Evolutionary conservation across 1,140 invertebrate genomes (phyloP).

Genomic region (Pachypsylla venusta): DNA sequence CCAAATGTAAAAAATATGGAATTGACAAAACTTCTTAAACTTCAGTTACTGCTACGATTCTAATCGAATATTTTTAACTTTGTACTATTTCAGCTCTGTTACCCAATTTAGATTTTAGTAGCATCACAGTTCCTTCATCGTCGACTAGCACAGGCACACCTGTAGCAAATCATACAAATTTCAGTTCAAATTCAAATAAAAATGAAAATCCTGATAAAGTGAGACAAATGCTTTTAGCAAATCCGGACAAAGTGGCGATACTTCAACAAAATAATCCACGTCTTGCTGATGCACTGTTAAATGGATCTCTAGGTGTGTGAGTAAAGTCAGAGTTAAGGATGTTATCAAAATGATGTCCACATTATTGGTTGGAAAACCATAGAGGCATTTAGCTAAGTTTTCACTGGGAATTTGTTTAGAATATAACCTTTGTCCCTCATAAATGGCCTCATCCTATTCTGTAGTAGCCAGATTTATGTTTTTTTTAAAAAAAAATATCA

Average conservation of each 20-base stretch:
- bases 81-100: constrained; percentile 24
- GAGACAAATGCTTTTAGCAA: constrained; percentile 75
- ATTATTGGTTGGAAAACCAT: too few relatives aligned
- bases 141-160: constrained; percentile 27
- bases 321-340: too few relatives aligned
- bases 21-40: too few relatives aligned
- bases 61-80: background rate
- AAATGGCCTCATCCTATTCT: too few relatives aligned
- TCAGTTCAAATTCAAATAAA: constrained; percentile 22
- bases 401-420: too few relatives aligned
- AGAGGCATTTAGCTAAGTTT: too few relatives aligned
- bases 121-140: constrained; percentile 56
- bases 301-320: constrained; percentile 52
- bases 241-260: constrained; percentile 78
- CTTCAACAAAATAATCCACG: constrained; percentile 88
- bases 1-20: too few relatives aligned
- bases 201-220: constrained; percentile 80
- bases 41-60: too few relatives aligned
- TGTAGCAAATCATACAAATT: background rate
- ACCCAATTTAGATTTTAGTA: constrained; percentile 66
- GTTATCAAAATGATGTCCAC: too few relatives aligned
- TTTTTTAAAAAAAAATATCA: too few relatives aligned
- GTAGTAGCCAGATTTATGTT: too few relatives aligned
- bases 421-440: too few relatives aligned
- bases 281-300: constrained; percentile 75